phyloP scores from a whole-genome alignment of 2,113 vertebrate species.

The Opisthocomus hoazin region DNA sequence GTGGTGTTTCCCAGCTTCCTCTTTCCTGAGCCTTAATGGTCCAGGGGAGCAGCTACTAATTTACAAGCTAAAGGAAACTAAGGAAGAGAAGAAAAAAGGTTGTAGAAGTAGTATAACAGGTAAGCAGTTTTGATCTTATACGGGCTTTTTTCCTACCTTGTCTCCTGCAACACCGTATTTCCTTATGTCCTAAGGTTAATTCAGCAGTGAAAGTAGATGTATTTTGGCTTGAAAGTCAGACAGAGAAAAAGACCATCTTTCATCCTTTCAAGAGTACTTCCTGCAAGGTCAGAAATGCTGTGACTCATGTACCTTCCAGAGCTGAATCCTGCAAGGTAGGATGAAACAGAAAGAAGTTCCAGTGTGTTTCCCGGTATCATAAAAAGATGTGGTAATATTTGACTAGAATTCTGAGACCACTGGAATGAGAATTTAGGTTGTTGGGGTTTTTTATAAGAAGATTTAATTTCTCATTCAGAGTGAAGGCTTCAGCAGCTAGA shows the following conservation, averaged over 20 bases:
- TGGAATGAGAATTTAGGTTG: not conserved
- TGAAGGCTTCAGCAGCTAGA: not conserved
- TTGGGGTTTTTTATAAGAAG: not conserved
- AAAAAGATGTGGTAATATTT: not conserved
- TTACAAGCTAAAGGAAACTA: not conserved
- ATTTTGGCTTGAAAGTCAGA: not conserved
- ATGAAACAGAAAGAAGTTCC: not conserved
- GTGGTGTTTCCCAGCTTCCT: not conserved
- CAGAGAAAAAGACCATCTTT: not conserved
- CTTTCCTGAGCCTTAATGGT: not conserved
- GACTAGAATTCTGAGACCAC: not conserved
- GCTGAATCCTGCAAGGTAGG: not conserved
- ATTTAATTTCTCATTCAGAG: not conserved
- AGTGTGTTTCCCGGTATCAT: not conserved
- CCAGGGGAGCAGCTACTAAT: not conserved
- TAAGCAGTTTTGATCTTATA: not conserved
- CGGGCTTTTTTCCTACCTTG: not conserved
- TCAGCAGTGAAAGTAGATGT: not conserved
- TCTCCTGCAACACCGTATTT: not conserved
- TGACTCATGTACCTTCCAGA: not conserved
- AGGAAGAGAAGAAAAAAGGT: not conserved
- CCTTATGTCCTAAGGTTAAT: not conserved
- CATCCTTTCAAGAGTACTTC: not conserved
- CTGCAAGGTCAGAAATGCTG: not conserved
- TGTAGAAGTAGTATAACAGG: not conserved